A percentile compares a stretch with the other conserved stretches of the same genome.
Evolutionary conservation across 2,888 invertebrate species (phyloP).

Genomic region (Acronicta leporina): DNA sequence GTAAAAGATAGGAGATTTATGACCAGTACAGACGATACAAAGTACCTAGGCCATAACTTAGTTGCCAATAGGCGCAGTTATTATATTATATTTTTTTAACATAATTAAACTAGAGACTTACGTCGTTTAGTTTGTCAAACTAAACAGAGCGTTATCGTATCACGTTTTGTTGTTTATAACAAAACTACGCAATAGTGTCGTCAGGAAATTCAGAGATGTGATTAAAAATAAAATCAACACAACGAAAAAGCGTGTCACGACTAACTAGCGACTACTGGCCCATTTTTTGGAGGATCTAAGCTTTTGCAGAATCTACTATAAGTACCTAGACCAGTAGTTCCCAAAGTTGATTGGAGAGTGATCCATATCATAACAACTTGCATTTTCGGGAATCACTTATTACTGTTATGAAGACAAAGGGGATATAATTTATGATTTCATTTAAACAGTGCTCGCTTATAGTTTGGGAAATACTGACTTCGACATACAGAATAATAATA

Average conservation of each 20-base stretch:
- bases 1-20: conserved; percentile 2
- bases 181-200: conserved; percentile 46
- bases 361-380: too few species aligned
- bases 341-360: too few species aligned
- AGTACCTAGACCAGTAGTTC: background rate
- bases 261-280: conserved; percentile 31
- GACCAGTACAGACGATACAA: background rate
- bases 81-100: too few species aligned
- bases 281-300: conserved; percentile 34
- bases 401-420: too few species aligned
- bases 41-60: too few species aligned
- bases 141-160: conserved; percentile 32
- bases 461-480: too few species aligned
- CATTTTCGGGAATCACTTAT: too few species aligned
- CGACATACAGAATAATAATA: too few species aligned
- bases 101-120: too few species aligned
- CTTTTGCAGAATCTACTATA: conserved; percentile 9
- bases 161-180: conserved; percentile 35
- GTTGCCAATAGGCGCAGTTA: too few species aligned
- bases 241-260: conserved; percentile 31
- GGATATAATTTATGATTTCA: too few species aligned
- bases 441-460: too few species aligned
- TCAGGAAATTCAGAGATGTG: conserved; percentile 36
- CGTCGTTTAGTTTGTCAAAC: background rate
- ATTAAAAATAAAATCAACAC: conserved; percentile 43